phyloP scores from a whole-genome alignment of 2,113 vertebrate genomes.

The Cricetomys ansorgei region DNA sequence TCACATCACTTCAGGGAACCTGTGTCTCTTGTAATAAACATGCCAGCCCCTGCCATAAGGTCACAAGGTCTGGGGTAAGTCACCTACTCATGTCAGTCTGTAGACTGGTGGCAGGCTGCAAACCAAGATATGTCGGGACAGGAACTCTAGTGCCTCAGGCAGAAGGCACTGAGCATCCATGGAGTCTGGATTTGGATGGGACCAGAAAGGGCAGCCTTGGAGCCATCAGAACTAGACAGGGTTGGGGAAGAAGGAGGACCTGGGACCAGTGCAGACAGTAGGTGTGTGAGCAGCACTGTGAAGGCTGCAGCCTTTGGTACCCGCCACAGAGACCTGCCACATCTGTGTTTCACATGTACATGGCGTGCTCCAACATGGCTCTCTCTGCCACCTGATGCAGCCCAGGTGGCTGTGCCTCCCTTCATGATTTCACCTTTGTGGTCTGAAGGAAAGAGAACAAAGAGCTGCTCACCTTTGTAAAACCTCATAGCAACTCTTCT shows the following conservation, averaged over 20 bases:
- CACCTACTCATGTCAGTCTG: neutral
- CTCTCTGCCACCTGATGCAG: no score
- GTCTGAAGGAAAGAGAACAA: neutral
- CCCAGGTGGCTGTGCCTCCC: no score
- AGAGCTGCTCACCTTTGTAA: neutral
- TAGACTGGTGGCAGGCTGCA: no score
- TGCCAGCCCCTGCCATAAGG: neutral
- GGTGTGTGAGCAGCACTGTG: no score
- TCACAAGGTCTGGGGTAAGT: no score
- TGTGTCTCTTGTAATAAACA: neutral
- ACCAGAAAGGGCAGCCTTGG: neutral
- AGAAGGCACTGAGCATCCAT: neutral
- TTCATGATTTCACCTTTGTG: neutral
- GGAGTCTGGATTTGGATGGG: neutral
- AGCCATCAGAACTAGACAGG: neutral
- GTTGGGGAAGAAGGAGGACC: neutral
- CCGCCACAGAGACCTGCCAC: neutral
- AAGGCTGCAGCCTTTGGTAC: neutral
- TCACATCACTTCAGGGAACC: accelerated
- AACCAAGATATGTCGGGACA: neutral
- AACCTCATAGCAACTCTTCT: neutral
- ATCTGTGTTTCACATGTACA: neutral
- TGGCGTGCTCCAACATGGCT: neutral
- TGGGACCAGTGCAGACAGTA: accelerated
- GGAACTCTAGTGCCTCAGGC: no score